A percentile compares a stretch with the other conserved stretches of the same genome.
These are phyloP conservation scores for Scophthalmus maximus DNA, from an alignment of 2,113 vertebrate genomes.

Conservation along the genomic window DNA sequence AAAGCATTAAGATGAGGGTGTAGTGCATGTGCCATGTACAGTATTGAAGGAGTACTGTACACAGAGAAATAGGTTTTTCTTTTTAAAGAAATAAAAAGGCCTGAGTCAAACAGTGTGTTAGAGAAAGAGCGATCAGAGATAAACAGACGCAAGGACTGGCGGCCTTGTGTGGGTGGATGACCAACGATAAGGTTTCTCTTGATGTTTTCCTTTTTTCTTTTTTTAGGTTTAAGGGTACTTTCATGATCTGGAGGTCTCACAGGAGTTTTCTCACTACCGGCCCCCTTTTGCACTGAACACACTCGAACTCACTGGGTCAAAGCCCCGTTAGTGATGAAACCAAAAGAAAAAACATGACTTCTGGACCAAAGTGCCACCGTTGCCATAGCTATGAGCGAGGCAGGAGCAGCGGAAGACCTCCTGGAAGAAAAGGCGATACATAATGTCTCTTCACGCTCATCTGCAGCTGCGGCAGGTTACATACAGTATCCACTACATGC, in stretches of 20 bases:
- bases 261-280: conserved; percentile 49
- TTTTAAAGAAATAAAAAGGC: neutral
- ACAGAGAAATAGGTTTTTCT: conserved; percentile 22
- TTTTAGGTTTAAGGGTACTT: conserved; percentile 48
- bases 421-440: conserved; percentile 25
- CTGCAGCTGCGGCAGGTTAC: neutral
- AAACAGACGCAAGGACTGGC: conserved; percentile 15
- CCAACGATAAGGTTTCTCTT: conserved; percentile 55
- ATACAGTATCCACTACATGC: neutral
- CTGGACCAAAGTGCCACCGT: conserved; percentile 31
- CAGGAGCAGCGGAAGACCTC: conserved; percentile 5
- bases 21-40: conserved; percentile 17
- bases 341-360: conserved; percentile 44
- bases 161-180: conserved; percentile 55
- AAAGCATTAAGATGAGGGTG: neutral
- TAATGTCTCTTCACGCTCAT: neutral
- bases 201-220: conserved; percentile 40
- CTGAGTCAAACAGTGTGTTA: conserved; percentile 27
- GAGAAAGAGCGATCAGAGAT: conserved; percentile 49
- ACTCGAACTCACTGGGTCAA: conserved; percentile 44
- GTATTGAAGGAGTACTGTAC: conserved; percentile 30
- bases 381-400: conserved; percentile 41
- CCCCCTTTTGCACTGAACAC: conserved; percentile 43
- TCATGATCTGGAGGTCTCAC: conserved; percentile 46
- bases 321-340: conserved; percentile 33